phyloP scores from a whole-genome alignment of 1,140 invertebrate species.

The Eumeta japonica region DNA sequence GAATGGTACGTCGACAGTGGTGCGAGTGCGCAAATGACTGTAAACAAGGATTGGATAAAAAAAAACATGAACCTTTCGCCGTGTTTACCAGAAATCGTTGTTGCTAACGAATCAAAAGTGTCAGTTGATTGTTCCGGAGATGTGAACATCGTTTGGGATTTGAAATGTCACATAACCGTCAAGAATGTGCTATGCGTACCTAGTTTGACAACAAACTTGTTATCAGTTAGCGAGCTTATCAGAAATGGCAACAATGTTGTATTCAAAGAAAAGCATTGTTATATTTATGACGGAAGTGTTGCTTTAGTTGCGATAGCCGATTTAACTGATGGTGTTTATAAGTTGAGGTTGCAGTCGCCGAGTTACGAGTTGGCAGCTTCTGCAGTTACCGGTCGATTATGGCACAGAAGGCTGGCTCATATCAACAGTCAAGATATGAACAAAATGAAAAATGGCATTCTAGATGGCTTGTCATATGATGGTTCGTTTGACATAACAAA shows the following conservation, averaged over 20 bases:
- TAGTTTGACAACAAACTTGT: no score
- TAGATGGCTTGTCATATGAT: conserved; percentile 11
- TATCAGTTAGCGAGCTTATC: no score
- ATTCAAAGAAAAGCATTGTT: no score
- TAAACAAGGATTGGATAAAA: conserved; percentile 13
- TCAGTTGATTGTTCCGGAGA: conserved; percentile 9
- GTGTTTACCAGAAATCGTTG: conserved; percentile 8
- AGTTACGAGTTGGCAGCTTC: no score
- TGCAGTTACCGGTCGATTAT: no score
- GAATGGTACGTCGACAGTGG: conserved; percentile 23
- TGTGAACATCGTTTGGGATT: conserved; percentile 10
- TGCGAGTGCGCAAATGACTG: conserved; percentile 20
- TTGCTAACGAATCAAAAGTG: conserved; percentile 11
- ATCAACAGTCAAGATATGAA: conserved; percentile 15
- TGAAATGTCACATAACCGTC: conserved; percentile 6
- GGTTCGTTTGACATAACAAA: conserved; percentile 7
- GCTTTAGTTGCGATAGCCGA: no score
- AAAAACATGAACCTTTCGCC: conserved; percentile 6
- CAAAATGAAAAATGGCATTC: conserved; percentile 17
- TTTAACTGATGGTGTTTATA: no score
- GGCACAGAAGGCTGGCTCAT: conserved; percentile 10
- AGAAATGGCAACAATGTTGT: no score
- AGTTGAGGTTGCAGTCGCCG: no score
- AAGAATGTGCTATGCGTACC: conserved; percentile 10
- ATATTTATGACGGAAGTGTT: no score